Evolutionary conservation across 2,888 invertebrate genomes (phyloP).

Genomic region (Phlogophora meticulosa): DNA sequence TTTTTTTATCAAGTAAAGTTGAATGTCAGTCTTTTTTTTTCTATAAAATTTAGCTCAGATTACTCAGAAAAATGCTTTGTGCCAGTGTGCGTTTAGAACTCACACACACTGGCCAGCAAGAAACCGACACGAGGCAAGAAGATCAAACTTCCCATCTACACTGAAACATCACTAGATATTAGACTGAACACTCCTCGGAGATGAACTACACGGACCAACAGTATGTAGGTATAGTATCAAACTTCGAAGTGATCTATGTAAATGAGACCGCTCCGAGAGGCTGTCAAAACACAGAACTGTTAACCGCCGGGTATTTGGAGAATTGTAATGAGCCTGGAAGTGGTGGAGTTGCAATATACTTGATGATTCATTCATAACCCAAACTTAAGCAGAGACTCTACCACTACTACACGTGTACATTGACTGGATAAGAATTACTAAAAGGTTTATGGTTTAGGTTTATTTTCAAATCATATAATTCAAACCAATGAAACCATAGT

Average conservation of each 20-base stretch:
- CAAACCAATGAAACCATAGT: too few species aligned
- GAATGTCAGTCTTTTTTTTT: too few species aligned
- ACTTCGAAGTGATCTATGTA: conserved; percentile 62
- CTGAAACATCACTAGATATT: conserved; percentile 25
- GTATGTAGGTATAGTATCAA: conserved; percentile 20
- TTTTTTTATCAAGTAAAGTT: too few species aligned
- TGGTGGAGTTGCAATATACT: conserved; percentile 18
- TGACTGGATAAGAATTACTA: too few species aligned
- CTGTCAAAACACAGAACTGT: conserved; percentile 62
- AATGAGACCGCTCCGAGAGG: conserved; percentile 60
- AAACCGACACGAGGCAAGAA: too few species aligned
- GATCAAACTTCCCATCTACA: not conserved
- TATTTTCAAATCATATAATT: too few species aligned
- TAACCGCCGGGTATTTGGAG: conserved; percentile 42
- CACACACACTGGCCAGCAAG: too few species aligned
- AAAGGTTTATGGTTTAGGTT: too few species aligned
- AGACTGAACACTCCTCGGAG: conserved; percentile 18
- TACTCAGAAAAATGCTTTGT: too few species aligned
- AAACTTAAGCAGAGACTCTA: conserved; percentile 1
- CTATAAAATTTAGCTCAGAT: too few species aligned
- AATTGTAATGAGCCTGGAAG: conserved; percentile 44
- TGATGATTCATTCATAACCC: conserved; percentile 38
- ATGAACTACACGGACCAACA: conserved; percentile 22
- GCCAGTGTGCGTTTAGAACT: too few species aligned
- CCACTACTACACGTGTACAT: not conserved